A percentile compares a stretch with the other conserved stretches of the same genome.
Conservation (phyloP, 2,113 vertebrate genomes). For the Okapia johnstoni region DNA sequence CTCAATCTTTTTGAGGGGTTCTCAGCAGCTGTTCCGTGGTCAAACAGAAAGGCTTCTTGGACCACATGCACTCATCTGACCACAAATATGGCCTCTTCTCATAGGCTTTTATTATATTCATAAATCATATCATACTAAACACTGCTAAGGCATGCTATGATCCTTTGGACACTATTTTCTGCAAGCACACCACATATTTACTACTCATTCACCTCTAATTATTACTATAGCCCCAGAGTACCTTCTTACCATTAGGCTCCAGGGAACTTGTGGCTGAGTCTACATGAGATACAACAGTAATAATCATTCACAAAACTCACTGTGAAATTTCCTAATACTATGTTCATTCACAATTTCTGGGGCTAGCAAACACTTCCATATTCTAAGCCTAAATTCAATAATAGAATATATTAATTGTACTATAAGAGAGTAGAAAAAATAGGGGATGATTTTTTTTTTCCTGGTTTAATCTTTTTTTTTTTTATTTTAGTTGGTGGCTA, state of each 20-base stretch:
- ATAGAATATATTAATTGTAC: not conserved
- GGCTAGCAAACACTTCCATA: not conserved
- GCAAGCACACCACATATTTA: not conserved
- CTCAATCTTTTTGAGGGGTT: not conserved
- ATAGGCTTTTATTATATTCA: not conserved
- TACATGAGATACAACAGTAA: not conserved
- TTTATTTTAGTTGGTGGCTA: too few relatives aligned
- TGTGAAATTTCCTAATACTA: not conserved
- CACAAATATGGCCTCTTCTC: not conserved
- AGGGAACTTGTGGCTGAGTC: not conserved
- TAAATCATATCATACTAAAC: not conserved
- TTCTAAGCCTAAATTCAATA: constrained; percentile 3
- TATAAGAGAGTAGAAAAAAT: not conserved
- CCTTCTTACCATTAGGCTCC: not conserved
- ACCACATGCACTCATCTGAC: not conserved
- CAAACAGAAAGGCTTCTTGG: not conserved
- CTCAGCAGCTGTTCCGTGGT: not conserved
- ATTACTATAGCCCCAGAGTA: not conserved
- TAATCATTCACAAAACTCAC: not conserved
- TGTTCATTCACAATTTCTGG: not conserved
- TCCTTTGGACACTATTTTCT: not conserved
- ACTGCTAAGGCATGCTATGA: not conserved
- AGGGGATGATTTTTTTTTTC: too few relatives aligned
- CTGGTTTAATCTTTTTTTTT: too few relatives aligned
- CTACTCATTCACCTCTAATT: not conserved